Base-by-base conservation (phyloP, 2,797 vertebrate genomes). In the Uromys caudimaculatus region DNA sequence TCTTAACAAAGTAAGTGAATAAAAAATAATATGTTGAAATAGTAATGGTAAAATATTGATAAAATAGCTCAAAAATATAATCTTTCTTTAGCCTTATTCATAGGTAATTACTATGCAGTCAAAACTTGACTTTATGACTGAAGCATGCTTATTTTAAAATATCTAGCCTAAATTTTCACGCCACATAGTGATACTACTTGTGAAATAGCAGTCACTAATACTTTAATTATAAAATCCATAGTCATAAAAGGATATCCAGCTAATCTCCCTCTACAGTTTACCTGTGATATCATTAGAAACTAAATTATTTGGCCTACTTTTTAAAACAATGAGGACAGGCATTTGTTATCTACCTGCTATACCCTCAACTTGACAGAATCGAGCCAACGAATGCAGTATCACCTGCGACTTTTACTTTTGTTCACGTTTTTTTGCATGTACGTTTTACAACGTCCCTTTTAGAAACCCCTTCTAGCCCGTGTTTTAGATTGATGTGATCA, bases 141-240 rank as follows among this genome's bases (percentile, higher is more conserved):
- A 94, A 95, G 58, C 9, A 24, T 77, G 67, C 29, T 67, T 88
- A 3, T 69, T 94, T 89, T 71, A 58, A 91, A 84, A 86, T 19
- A 19, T 54, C 60, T 50, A 90, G 21, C 47, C 73, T 32, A 90
- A 94, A 73, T 56, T 58, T 89, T 86, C 38, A 19, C 3, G 17
- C 0, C 67, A 6, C 17, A 35, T 54, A 79, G 35, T 84, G 12
- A 64, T 81, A 67, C 54, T 76, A 62, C 76, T 97, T 97, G 90
- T 95, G 91, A 95, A 98, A 93, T 90, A 90, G 92, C 93, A 93
- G 91, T 98, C 94, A 47, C 64, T 88, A 87, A 79, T 83, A 47
- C 76, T 96, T 93, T 82, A 54, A 83, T 93, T 97, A 95, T 89
- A 95, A 97, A 95, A 75, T 89, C 89, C 52, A 92, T 96, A 97